Evolutionary conservation across 2,797 vertebrate species (phyloP).

Genomic region (Pagetopsis macropterus): DNA sequence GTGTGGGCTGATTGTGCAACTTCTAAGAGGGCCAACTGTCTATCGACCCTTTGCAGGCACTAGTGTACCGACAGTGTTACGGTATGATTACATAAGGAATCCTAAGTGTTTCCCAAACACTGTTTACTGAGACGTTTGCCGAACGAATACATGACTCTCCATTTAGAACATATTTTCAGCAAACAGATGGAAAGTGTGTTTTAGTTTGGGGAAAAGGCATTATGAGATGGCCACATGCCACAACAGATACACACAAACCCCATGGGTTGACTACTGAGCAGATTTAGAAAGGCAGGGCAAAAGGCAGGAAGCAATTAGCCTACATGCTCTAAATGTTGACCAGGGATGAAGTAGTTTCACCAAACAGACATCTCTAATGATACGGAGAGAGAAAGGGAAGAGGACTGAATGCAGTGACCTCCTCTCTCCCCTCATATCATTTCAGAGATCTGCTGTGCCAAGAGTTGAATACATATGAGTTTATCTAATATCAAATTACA

Average conservation of each 20-base stretch:
- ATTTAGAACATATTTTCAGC: slow-evolving; percentile 53
- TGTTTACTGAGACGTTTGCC: slow-evolving; percentile 43
- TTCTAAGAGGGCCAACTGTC: slow-evolving; percentile 31
- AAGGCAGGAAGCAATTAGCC: slow-evolving; percentile 21
- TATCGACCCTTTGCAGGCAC: slow-evolving; percentile 26
- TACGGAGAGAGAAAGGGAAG: slow-evolving; percentile 1
- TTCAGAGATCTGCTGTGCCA: background rate
- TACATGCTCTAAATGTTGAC: slow-evolving; percentile 6
- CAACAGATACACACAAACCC: slow-evolving; percentile 25
- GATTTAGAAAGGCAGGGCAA: slow-evolving; percentile 36
- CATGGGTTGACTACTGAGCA: slow-evolving; percentile 14
- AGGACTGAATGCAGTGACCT: slow-evolving; percentile 20
- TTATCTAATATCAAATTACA: slow-evolving; percentile 35
- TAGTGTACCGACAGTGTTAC: slow-evolving; percentile 36
- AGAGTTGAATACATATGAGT: slow-evolving; percentile 35
- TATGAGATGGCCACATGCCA: slow-evolving; percentile 25
- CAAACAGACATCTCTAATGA: slow-evolving; percentile 25
- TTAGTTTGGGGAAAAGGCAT: slow-evolving; percentile 3
- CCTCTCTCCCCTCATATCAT: slow-evolving; percentile 9
- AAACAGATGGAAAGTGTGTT: slow-evolving; percentile 51
- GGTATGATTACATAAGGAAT: slow-evolving; percentile 50
- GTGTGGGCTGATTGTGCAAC: background rate
- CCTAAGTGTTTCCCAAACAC: slow-evolving; percentile 40
- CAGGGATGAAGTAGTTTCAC: slow-evolving; percentile 15
- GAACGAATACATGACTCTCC: slow-evolving; percentile 53